phyloP scores from a whole-genome alignment of 2,797 vertebrate species.

The Neosalanx taihuensis region DNA sequence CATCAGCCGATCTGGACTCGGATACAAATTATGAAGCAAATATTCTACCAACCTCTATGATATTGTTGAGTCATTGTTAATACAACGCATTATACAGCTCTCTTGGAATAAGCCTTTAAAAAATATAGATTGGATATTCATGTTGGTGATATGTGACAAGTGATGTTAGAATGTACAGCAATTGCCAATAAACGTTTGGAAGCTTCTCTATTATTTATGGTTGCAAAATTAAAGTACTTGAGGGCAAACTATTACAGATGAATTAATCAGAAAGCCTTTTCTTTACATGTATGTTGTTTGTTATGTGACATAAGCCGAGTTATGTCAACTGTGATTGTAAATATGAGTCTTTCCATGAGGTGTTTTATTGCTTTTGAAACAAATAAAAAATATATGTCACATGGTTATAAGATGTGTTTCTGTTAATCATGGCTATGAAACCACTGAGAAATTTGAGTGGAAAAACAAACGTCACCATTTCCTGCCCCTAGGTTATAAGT shows the following conservation, averaged over 20 bases:
- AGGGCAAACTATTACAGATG: too few species aligned
- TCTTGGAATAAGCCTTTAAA: background rate
- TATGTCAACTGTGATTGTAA: background rate
- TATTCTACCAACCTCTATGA: background rate
- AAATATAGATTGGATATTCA: background rate
- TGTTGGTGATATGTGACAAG: background rate
- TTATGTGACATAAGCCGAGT: background rate
- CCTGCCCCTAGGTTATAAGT: conserved; percentile 20
- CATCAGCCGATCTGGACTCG: conserved; percentile 72
- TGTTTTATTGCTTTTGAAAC: background rate
- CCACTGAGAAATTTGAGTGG: background rate
- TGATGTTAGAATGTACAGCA: background rate
- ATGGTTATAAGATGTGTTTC: background rate
- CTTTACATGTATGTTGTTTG: background rate
- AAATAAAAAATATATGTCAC: background rate
- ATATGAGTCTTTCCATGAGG: background rate
- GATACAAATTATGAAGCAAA: conserved; percentile 69
- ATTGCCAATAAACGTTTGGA: background rate
- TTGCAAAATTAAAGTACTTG: background rate
- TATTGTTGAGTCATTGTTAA: background rate
- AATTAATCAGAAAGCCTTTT: background rate
- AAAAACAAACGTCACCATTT: conserved; percentile 20
- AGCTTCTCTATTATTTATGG: too few species aligned
- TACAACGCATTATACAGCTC: too few species aligned
- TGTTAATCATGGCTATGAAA: background rate